Base-by-base conservation (phyloP, 2,113 vertebrate genomes). In the Nothocercus nigrocapillus region DNA sequence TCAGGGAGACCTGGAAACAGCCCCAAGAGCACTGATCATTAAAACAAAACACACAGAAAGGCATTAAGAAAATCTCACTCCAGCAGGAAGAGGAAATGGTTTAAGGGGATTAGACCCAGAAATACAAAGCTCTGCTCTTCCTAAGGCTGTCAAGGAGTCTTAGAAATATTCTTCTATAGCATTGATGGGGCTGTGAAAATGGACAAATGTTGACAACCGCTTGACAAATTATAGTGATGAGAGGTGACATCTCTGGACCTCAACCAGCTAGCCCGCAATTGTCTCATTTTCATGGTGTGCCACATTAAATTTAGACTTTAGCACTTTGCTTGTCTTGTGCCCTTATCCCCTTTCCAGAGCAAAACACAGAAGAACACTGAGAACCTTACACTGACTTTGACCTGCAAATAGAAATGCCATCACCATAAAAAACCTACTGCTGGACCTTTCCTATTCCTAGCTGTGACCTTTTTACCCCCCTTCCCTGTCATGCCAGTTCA, bases 241-340 rank as follows among this genome's bases (percentile, higher is more conserved):
- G 89, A 61, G 47, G 70, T 72, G 94, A 91, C 88, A 74, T 75
- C 84, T 73, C 85, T 92, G 85, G 89, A 91, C 74, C 54, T 82
- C 53, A 76, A 88, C 93, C 85, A 94, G 77, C 63, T 81, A 94
- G 74, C n/a, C 22, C 16, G 92, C 84, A 86, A 92, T 67, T 85
- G 84, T 95, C 94, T 96, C 93, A 80, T 97, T 97, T 96, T 95
- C 90, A 85, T 90, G 73, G 85, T 16, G 53, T 82, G 91, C 93
- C 89, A 90, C 63, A 82, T 94, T 95, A 90, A 95, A 97, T 95
- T 94, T 95, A 85, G 84, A 77, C 66, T 92, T 91, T 7, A 74
- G 75, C 1, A 3, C 84, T 93, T 61, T 79, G 88, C 90, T 90
- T 88, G 67, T 84, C 76, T 15, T 44, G 87, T 9, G 0, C 58